phyloP scores from a whole-genome alignment of 2,888 invertebrate species.

The Campopleginae sp. region DNA sequence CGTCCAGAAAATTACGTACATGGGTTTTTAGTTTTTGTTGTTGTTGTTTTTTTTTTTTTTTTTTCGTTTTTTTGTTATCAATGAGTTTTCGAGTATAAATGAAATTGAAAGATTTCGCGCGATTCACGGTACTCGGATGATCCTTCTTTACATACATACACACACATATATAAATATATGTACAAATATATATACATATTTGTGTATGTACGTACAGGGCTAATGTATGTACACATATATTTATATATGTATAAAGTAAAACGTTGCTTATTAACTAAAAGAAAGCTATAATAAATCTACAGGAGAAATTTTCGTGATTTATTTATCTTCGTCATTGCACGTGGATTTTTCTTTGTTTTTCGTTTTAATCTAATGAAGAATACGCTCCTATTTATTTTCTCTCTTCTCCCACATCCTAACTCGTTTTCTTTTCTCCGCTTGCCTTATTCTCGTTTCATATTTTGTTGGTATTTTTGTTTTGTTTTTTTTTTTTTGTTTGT shows the following conservation, averaged over 20 bases:
- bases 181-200: slow-evolving; percentile 60
- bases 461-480: slow-evolving; percentile 44
- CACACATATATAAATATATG: slow-evolving; percentile 67
- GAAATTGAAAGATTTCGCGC: slow-evolving; percentile 49
- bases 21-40: slow-evolving; percentile 1
- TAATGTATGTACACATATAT: slow-evolving; percentile 41
- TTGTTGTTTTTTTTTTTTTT: too few species aligned
- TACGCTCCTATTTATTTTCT: slow-evolving; percentile 53
- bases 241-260: slow-evolving; percentile 67
- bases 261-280: slow-evolving; percentile 69
- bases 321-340: slow-evolving; percentile 46
- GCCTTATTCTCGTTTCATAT: slow-evolving; percentile 26
- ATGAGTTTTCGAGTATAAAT: slow-evolving; percentile 46
- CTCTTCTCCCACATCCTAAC: slow-evolving; percentile 23
- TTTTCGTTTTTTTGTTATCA: not conserved
- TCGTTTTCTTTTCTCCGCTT: slow-evolving; percentile 36
- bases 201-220: slow-evolving; percentile 37
- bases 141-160: slow-evolving; percentile 28
- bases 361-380: slow-evolving; percentile 73
- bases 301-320: slow-evolving; percentile 55
- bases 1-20: slow-evolving; percentile 58
- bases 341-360: slow-evolving; percentile 48
- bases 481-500: slow-evolving; percentile 41
- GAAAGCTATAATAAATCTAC: slow-evolving; percentile 66
- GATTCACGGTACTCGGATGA: slow-evolving; percentile 44